Conservation (phyloP, 1,140 invertebrate species). For the Hylaeus volcanicus region DNA sequence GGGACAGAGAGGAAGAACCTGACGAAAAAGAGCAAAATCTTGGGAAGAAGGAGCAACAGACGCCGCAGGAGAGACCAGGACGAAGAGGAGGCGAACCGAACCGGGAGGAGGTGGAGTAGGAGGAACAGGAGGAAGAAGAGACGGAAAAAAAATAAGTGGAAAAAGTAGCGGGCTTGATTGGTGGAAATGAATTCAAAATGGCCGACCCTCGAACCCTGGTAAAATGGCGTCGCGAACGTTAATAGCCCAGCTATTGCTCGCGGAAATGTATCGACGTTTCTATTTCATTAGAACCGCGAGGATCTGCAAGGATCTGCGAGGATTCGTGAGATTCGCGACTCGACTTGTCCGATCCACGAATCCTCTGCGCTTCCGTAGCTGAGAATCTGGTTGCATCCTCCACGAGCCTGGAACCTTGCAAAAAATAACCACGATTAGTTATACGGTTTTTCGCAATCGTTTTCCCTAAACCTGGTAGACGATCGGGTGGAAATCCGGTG, state of each 20-base stretch:
- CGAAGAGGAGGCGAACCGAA: conserved; percentile 45
- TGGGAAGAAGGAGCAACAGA: conserved; percentile 12
- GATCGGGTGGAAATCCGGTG: neutral
- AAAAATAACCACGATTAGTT: no score
- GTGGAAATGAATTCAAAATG: conserved; percentile 80
- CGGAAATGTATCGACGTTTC: conserved; percentile 71
- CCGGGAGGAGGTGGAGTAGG: conserved; percentile 40
- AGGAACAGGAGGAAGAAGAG: conserved; percentile 52
- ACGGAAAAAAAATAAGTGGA: conserved; percentile 70
- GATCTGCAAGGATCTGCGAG: no score
- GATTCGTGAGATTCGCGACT: no score
- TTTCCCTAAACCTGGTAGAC: neutral
- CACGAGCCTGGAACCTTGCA: no score
- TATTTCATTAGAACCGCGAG: conserved; percentile 53
- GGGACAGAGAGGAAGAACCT: conserved; percentile 31
- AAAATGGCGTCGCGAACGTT: conserved; percentile 75
- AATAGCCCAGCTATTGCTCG: conserved; percentile 60
- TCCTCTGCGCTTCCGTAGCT: neutral
- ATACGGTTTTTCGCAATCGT: conserved; percentile 10
- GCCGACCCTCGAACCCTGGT: conserved; percentile 66
- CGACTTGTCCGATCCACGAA: no score
- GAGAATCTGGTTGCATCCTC: no score
- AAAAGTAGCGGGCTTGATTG: conserved; percentile 72
- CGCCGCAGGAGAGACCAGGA: conserved; percentile 3
- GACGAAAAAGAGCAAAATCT: conserved; percentile 33